A percentile compares a stretch with the other conserved stretches of the same genome.
phyloP scores from a whole-genome alignment of 2,797 vertebrate species.

The Myotis daubentonii region DNA sequence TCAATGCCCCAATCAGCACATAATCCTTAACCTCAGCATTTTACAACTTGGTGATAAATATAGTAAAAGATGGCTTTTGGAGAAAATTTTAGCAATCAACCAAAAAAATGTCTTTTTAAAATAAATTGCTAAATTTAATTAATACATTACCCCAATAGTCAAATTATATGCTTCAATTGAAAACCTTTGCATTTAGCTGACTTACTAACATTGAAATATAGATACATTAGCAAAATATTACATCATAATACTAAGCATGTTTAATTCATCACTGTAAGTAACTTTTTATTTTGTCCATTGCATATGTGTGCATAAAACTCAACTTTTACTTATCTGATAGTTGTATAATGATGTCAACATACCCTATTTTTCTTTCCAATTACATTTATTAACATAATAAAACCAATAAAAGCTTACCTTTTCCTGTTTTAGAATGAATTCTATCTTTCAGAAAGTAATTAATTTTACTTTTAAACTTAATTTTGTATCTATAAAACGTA shows the following conservation, averaged over 20 bases:
- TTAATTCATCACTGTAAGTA: background rate
- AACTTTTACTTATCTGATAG: constrained; percentile 17
- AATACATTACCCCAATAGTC: background rate
- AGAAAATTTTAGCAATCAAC: constrained; percentile 12
- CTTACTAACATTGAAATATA: background rate
- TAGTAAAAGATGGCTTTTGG: constrained; percentile 11
- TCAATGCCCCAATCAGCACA: constrained; percentile 50
- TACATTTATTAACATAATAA: background rate
- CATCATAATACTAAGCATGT: background rate
- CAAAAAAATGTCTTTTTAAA: constrained; percentile 2
- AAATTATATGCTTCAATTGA: constrained; percentile 4
- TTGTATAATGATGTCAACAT: background rate
- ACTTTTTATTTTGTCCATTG: background rate
- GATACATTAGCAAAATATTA: background rate
- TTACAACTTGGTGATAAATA: constrained; percentile 20
- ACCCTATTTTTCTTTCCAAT: background rate
- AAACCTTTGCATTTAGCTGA: background rate
- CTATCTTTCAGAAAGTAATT: background rate
- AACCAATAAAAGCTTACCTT: background rate
- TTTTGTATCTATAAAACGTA: background rate
- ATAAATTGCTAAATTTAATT: constrained; percentile 49
- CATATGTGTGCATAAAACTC: background rate
- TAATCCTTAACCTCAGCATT: background rate
- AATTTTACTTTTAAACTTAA: background rate
- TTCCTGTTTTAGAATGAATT: background rate